Evolutionary conservation across 2,113 vertebrate species (phyloP).

Genomic region (Sorex araneus): DNA sequence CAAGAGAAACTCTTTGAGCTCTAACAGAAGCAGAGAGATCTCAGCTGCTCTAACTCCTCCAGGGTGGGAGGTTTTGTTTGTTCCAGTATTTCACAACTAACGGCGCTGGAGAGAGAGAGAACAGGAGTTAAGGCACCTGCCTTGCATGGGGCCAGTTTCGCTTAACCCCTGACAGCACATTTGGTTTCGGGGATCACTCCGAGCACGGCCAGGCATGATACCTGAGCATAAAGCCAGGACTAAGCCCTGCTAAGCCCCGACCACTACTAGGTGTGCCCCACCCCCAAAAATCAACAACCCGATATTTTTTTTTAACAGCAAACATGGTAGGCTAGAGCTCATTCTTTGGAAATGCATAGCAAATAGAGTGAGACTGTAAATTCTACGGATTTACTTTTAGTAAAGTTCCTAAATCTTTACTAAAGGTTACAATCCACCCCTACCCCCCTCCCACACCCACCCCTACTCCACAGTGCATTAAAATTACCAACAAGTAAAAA

Average conservation of each 20-base stretch:
- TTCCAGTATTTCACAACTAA: not conserved
- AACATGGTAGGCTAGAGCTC: not conserved
- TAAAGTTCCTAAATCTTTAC: constrained; percentile 24
- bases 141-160: no score
- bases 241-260: no score
- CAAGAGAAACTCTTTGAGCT: not conserved
- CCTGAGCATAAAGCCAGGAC: no score
- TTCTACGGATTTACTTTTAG: no score
- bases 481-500: not conserved
- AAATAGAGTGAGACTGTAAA: not conserved
- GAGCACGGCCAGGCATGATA: no score
- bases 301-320: not conserved
- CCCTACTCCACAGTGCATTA: not conserved
- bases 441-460: no score
- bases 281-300: no score
- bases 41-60: not conserved
- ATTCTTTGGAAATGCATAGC: not conserved
- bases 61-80: not conserved
- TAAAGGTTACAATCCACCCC: not conserved
- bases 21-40: not conserved
- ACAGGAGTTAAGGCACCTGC: no score
- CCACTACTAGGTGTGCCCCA: no score
- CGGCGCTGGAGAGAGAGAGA: no score
- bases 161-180: no score
- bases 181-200: no score